These are phyloP conservation scores for Scotopteryx bipunctaria DNA, from an alignment of 2,888 invertebrate species.

Conservation along the genomic window DNA sequence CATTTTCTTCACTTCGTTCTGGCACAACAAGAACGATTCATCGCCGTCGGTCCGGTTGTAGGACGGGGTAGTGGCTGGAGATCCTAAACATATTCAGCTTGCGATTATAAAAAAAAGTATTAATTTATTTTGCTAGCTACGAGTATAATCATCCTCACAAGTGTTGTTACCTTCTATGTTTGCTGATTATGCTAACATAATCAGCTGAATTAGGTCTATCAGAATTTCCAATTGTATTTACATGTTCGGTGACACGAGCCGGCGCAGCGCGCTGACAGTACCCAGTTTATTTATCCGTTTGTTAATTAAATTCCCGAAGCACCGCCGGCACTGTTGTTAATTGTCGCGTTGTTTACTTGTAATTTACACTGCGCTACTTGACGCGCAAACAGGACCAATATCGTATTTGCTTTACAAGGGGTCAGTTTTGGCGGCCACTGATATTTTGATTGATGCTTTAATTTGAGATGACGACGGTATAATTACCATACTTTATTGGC, in stretches of 20 bases:
- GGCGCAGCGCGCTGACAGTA: conserved; percentile 3
- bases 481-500: background rate
- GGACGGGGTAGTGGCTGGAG: too few species aligned
- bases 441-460: background rate
- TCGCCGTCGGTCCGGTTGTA: too few species aligned
- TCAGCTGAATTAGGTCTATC: background rate
- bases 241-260: background rate
- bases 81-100: too few species aligned
- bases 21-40: too few species aligned
- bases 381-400: conserved; percentile 13
- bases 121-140: too few species aligned
- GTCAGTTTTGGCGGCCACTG: background rate
- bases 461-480: background rate
- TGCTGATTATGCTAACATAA: background rate
- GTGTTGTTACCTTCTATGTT: too few species aligned
- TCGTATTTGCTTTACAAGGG: background rate
- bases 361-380: conserved; percentile 27
- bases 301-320: conserved; percentile 23
- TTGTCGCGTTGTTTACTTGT: conserved; percentile 35
- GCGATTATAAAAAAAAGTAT: too few species aligned
- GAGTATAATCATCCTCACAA: too few species aligned
- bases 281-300: conserved; percentile 20
- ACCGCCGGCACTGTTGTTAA: conserved; percentile 20
- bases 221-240: background rate
- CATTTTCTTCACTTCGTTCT: too few species aligned